Base-by-base conservation (phyloP, 1,140 invertebrate genomes). In the Cheumatopsyche charites region DNA sequence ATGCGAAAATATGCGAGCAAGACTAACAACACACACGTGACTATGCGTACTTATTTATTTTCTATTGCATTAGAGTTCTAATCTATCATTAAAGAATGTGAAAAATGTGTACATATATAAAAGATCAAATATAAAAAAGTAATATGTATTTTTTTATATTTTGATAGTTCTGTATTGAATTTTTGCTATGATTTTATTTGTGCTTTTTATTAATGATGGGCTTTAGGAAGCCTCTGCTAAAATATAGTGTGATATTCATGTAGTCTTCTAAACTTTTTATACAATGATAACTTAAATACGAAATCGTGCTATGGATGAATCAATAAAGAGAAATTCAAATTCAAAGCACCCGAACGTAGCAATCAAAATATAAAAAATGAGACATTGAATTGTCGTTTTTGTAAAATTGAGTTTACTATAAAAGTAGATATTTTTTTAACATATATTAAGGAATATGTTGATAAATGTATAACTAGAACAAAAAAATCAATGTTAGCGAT, bases 151-250 rank as follows among this genome's bases (percentile, higher is more conserved):
- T 83, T 83, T 85, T 84, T 83, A 84, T 83, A 83, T 85, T 83
- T 85, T 84, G 83, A 84, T 83, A 84, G 82, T 83, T 85, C 83
- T 85, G 82, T 85, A 84, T 84, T 82, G 78, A 81, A 78, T 76
- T 36, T 75, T 72, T 70, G 73, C 73, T 70, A 70, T 49, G 58
- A 67, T 62, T 41, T 49, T 67, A 68, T 72, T 61, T 75, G 68
- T 58, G 74, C 74, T 75, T 75, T 75, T 68, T 71, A 68, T 71
- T 55, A 43, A 41, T 72, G 45, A 47, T 36, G n/a, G 74, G 68
- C 68, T 73, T 67, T 71, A 71, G 67, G 17, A 68, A 73, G 71
- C 74, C 69, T 71, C 49, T 49, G 74, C 74, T 75, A 75, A 72
- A 75, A 75, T 65, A 75, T 75, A 75, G 74, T 75, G 74, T 75